Evolutionary conservation across 2,888 invertebrate species (phyloP), one percentile per base, ranked within the genome.

Genomic region (Dysmachus trigonus): DNA sequence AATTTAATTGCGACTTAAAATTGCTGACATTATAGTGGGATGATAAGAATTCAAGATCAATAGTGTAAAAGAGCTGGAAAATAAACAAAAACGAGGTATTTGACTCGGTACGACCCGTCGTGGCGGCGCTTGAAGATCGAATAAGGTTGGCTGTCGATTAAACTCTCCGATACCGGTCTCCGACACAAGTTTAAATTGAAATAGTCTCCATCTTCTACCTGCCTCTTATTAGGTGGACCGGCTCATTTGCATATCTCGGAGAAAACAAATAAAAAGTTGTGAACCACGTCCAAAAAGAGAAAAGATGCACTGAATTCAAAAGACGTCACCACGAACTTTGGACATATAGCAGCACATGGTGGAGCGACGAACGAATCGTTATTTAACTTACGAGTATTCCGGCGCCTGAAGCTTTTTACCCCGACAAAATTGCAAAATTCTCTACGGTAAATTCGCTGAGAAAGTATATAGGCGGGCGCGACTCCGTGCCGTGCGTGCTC

Each of bases 251-350:
- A 77, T 77, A 77, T 10, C 13, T 8, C 22, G 38, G 33, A 38
- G 22, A 41, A 77, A 47, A 41, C 30, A 51, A 47, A 76, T 27
- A 62, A 18, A 7, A 62, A 62, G 18, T 10, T 27, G 62, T 22
- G 27, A 62, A 27, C 10, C 62, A 27, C 10, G 22, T 22, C 22
- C 22, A 18, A 62, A n/a, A 51, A 18, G 18, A 5, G 15, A 3
- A 18, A 18, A 47, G 47, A n/a, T 47, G 47, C 47, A 18, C 47
- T 47, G 47, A 47, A 47, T 47, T 18, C 27, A 2, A 22, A 73
- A 73, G 73, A 47, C 77, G 47, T 77, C 77, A 47, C 15, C 22
- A 31, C 5, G 47, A 47, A 47, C 77, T 77, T 77, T 77, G 77
- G 8, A 30, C 77, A 77, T 41, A 30, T 30, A 77, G 15, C 62